phyloP scores from a whole-genome alignment of 2,113 vertebrate genomes.

The Antigone vipio region DNA sequence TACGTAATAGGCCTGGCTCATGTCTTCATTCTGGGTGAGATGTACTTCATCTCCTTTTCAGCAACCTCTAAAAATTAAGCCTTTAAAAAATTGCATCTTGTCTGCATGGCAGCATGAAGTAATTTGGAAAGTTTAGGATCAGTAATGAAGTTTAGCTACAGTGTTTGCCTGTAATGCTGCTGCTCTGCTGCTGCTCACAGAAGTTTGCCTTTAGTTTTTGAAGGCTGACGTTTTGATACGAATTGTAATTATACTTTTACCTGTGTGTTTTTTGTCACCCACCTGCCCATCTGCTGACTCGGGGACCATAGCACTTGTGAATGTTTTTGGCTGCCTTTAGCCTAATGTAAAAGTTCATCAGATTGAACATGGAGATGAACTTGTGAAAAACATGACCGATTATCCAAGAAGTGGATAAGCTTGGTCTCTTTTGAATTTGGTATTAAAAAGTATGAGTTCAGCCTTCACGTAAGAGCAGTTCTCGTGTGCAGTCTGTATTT shows the following conservation, averaged over 20 bases:
- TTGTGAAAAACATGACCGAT: not conserved
- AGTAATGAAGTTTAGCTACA: not conserved
- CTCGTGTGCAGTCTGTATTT: not conserved
- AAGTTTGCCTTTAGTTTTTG: not conserved
- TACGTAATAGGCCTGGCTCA: not conserved
- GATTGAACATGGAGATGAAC: not conserved
- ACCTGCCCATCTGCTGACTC: not conserved
- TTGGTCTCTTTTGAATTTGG: not conserved
- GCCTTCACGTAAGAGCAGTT: not conserved
- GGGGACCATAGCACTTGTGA: not conserved
- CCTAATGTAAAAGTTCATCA: not conserved
- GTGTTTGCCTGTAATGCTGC: fast-evolving
- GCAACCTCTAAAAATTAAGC: not conserved
- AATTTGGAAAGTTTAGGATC: not conserved
- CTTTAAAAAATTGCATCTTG: not conserved
- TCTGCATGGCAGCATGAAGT: not conserved
- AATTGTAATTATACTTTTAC: not conserved
- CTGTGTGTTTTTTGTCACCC: not conserved
- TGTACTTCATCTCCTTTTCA: not conserved
- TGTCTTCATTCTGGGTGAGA: not conserved
- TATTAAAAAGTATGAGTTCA: not conserved
- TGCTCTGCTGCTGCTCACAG: not conserved
- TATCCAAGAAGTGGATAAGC: not conserved
- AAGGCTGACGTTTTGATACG: not conserved
- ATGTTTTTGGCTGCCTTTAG: not conserved